These are phyloP conservation scores for Gyrodactylus bullatarudis DNA, from an alignment of 1,140 invertebrate species.

Conservation along the genomic window DNA sequence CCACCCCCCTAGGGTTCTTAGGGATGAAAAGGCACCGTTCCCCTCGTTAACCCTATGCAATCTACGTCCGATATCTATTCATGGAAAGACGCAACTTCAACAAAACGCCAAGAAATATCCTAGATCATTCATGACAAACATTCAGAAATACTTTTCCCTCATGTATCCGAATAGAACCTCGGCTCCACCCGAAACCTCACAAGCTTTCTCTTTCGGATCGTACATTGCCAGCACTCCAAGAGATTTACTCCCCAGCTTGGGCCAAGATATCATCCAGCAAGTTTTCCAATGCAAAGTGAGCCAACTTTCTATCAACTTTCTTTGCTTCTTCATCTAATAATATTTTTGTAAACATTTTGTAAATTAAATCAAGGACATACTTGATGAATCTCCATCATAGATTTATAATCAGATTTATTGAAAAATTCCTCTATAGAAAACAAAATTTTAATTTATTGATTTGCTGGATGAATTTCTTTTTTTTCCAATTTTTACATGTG, in stretches of 20 bases:
- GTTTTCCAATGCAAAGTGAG: background rate
- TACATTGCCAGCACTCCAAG: background rate
- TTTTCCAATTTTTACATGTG: too few relatives aligned
- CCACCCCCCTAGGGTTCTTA: conserved; percentile 3
- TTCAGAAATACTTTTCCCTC: background rate
- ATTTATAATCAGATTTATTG: too few relatives aligned
- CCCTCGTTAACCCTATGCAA: conserved; percentile 6
- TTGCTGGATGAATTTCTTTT: too few relatives aligned
- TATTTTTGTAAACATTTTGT: too few relatives aligned
- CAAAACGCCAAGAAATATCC: background rate
- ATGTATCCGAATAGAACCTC: background rate
- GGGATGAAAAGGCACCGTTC: conserved; percentile 1
- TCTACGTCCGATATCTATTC: background rate
- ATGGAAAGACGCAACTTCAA: background rate
- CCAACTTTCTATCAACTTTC: too few relatives aligned
- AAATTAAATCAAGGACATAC: too few relatives aligned
- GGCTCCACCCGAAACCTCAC: background rate
- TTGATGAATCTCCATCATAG: too few relatives aligned
- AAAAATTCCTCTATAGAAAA: too few relatives aligned
- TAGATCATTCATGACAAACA: background rate
- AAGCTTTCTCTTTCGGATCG: background rate
- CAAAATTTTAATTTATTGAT: too few relatives aligned
- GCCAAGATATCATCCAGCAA: background rate
- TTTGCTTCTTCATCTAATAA: too few relatives aligned
- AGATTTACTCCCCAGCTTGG: background rate